A percentile compares a stretch with the other conserved stretches of the same genome.
phyloP scores from a whole-genome alignment of 2,797 vertebrate genomes.

The Sarcoramphus papa region DNA sequence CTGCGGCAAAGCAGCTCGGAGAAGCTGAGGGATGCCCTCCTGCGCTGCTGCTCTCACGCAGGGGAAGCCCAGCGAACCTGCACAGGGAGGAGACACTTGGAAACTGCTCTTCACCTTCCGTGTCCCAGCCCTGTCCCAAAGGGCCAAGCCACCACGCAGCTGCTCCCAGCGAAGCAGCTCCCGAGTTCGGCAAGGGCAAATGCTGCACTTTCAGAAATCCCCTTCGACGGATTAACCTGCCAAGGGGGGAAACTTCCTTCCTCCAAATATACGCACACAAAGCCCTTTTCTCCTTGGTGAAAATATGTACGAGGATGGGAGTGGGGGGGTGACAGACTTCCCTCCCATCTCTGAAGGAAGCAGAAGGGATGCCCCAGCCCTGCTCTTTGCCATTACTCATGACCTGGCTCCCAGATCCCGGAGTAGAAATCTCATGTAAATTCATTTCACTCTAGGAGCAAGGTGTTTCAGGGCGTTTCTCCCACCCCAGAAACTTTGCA shows the following conservation, averaged over 20 bases:
- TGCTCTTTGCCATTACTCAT: not conserved
- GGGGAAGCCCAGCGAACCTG: not conserved
- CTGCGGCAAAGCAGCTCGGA: not conserved
- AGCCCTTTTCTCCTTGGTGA: not conserved
- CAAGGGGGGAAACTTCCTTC: not conserved
- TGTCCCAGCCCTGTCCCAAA: not conserved
- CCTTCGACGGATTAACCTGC: not conserved
- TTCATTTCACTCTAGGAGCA: not conserved
- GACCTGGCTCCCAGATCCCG: not conserved
- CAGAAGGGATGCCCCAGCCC: not conserved
- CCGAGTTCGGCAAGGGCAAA: not conserved
- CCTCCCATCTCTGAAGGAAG: not conserved
- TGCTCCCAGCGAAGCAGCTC: not conserved
- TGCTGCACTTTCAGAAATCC: not conserved
- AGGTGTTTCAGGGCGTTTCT: not conserved
- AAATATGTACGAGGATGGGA: not conserved
- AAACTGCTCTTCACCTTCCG: not conserved
- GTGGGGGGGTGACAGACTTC: not conserved
- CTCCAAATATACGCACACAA: not conserved
- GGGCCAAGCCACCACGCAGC: accelerated
- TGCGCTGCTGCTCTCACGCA: not conserved
- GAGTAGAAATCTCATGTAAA: not conserved
- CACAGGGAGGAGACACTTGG: not conserved
- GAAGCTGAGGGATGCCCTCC: not conserved
- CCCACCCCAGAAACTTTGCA: not conserved